Base-by-base conservation (phyloP, 2,888 invertebrate genomes). In the Drosophila mimetica region DNA sequence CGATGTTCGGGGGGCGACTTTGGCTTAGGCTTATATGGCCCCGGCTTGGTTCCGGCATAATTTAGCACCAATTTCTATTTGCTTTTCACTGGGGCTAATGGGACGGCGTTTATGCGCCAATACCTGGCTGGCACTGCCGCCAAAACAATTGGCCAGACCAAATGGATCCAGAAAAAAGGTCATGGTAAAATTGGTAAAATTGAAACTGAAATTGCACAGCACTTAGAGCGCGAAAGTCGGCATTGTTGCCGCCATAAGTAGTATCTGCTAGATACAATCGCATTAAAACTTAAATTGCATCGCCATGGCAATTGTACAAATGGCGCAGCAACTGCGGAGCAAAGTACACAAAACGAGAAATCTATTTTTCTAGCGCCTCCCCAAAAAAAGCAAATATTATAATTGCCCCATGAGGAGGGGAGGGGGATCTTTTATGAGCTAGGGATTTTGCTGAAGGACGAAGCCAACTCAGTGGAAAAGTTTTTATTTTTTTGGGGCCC, bases 1-100 rank as follows among this genome's bases (percentile, higher is more conserved):
- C 44, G 25, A n/a, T 2, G 11, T 22, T 22, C 22, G 22, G 7
- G 25, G 8, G 25, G 22, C 22, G 42, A 14, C 44, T 46, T 46
- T 39, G 42, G 39, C 57, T 63, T 65, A 79, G 79, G 72, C 54
- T 55, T 64, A 75, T 77, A 77, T 77, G 80, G 69, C 50, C 11
- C 30, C n/a, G 75, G 77, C 71, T 55, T 57, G 71, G 86, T 82
- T 82, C 82, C 82, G 82, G 82, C 85, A 86, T 86, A 83, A 83
- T 86, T 83, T 83, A 86, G 82, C 82, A 83, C 82, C 85, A 87
- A 83, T 83, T 86, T 83, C 79, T 82, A 81, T 83, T 86, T 83
- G 82, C 87, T 79, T 83, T 87, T 79, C 79, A 69, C 73, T 79
- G 60, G 60, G 72, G 75, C 85, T 82, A 82, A 86, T 82, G 76